A percentile compares a stretch with the other conserved stretches of the same genome.
Conservation (phyloP, 2,888 invertebrate species). For the Nudaria mundana region DNA sequence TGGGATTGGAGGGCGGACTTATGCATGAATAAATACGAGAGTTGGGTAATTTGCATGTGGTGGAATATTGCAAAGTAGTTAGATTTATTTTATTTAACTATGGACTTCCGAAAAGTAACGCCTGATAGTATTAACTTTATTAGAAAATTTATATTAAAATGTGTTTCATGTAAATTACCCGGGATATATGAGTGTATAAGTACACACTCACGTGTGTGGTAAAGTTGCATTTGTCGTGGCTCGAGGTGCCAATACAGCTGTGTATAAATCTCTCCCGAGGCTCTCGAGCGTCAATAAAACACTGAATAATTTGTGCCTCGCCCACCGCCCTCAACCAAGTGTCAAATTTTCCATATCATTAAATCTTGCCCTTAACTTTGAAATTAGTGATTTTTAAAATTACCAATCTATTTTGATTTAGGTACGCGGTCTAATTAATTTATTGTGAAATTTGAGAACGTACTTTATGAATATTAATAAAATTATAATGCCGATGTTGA, state of each 20-base stretch:
- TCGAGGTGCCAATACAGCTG: slow-evolving; percentile 29
- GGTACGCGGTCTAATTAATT: slow-evolving; percentile 31
- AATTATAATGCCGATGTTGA: neutral
- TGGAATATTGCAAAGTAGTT: too few species aligned
- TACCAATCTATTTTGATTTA: slow-evolving; percentile 27
- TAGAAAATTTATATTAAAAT: slow-evolving; percentile 22
- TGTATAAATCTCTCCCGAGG: slow-evolving; percentile 43
- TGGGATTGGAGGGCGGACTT: too few species aligned
- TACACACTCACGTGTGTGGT: slow-evolving; percentile 11
- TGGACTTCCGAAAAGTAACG: too few species aligned
- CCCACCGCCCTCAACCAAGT: slow-evolving; percentile 58
- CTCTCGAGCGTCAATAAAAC: slow-evolving; percentile 57
- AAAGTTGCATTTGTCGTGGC: slow-evolving; percentile 1
- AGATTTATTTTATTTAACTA: too few species aligned
- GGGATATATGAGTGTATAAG: slow-evolving; percentile 7
- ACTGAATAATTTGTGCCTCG: slow-evolving; percentile 59
- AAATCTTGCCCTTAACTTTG: slow-evolving; percentile 56
- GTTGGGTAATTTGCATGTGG: too few species aligned
- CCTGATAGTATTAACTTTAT: too few species aligned
- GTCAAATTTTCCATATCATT: slow-evolving; percentile 75
- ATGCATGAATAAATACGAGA: too few species aligned
- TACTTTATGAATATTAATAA: neutral
- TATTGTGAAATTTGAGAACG: neutral
- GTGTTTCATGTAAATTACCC: slow-evolving; percentile 29
- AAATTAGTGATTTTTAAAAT: slow-evolving; percentile 47